phyloP scores from a whole-genome alignment of 1,140 invertebrate species.

The Camponotus vicinus region DNA sequence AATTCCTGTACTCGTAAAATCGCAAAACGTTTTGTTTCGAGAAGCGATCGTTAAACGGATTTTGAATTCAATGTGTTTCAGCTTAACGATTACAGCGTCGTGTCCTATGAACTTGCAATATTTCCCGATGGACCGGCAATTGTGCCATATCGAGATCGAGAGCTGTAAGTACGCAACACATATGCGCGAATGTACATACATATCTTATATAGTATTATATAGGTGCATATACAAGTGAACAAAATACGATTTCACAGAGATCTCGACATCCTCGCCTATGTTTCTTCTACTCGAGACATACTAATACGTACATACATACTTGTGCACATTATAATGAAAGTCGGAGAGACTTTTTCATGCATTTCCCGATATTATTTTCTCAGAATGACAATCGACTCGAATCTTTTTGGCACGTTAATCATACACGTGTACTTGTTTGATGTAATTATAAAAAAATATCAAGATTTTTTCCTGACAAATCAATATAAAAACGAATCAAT shows the following conservation, averaged over 20 bases:
- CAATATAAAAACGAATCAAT: not conserved
- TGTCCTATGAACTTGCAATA: conserved; percentile 99
- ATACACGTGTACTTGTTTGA: not conserved
- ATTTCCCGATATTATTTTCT: conserved; percentile 57
- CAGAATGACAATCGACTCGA: conserved; percentile 59
- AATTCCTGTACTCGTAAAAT: conserved; percentile 22
- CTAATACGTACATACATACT: conserved; percentile 29
- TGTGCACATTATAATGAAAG: conserved; percentile 51
- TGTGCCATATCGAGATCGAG: conserved; percentile 99
- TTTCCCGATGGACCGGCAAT: conserved; percentile 98
- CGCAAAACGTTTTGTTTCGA: conserved; percentile 4
- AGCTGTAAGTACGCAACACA: conserved; percentile 94
- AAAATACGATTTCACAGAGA: conserved; percentile 60
- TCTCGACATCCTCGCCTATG: conserved; percentile 65
- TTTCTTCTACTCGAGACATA: conserved; percentile 51
- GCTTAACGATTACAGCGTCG: conserved; percentile 98
- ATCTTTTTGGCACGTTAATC: conserved; percentile 34
- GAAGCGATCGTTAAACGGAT: conserved; percentile 25
- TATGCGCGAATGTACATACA: conserved; percentile 43
- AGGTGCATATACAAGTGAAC: conserved; percentile 53
- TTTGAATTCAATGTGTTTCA: conserved; percentile 86
- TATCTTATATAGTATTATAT: conserved; percentile 19
- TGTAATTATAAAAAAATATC: conserved; percentile 17
- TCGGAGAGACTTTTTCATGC: conserved; percentile 44
- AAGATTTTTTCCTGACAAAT: not conserved